A percentile compares a stretch with the other conserved stretches of the same genome.
Evolutionary conservation across 2,113 vertebrate species (phyloP).

Genomic region (Nycticorax nycticorax): DNA sequence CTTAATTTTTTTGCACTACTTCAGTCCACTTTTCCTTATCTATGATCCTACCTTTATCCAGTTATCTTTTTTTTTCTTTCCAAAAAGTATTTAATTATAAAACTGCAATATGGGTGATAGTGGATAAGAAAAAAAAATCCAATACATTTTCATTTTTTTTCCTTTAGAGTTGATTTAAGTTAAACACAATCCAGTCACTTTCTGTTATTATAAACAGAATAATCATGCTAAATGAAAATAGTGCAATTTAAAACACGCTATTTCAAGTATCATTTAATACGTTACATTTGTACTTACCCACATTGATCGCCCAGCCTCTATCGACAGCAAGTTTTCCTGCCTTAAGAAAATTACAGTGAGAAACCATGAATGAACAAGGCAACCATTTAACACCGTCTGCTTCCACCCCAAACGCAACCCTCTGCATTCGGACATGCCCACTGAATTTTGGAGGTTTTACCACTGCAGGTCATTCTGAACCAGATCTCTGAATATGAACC

Average conservation of each 20-base stretch:
- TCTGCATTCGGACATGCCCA: fast-evolving
- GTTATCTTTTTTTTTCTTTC: not conserved
- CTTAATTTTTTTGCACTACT: not conserved
- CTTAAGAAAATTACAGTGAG: slow-evolving; percentile 65
- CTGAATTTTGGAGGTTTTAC: not conserved
- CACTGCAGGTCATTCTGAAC: not conserved
- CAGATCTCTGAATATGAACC: not conserved
- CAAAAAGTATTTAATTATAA: not conserved
- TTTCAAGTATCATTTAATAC: not conserved
- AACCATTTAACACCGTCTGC: not conserved
- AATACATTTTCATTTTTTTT: not conserved
- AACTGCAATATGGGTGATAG: not conserved
- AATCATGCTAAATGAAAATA: not conserved
- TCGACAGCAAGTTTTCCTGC: slow-evolving; percentile 95
- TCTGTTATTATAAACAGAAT: not conserved
- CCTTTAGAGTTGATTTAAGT: not conserved
- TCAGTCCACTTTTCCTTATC: not conserved
- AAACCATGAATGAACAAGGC: not conserved
- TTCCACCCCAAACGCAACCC: not conserved
- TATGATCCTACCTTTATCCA: not conserved
- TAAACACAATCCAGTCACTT: not conserved
- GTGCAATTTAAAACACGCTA: not conserved
- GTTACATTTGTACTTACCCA: slow-evolving; percentile 81
- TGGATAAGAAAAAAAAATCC: not conserved
- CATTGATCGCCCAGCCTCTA: slow-evolving; percentile 95